phyloP scores from a whole-genome alignment of 1,140 invertebrate genomes.

The Latrodectus geometricus region DNA sequence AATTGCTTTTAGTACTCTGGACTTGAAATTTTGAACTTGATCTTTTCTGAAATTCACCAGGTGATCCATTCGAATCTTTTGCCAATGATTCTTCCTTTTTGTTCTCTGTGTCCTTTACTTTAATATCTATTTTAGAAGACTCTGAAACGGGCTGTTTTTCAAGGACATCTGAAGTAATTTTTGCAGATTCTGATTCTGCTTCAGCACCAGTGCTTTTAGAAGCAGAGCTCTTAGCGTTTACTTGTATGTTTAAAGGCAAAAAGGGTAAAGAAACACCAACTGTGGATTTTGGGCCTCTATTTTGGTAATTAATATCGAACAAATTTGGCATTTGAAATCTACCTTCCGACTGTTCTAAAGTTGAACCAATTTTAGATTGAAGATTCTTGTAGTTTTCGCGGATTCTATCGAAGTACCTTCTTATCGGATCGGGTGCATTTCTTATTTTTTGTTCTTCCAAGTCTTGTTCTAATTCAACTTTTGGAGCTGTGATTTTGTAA shows the following conservation, averaged over 20 bases:
- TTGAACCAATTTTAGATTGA: background rate
- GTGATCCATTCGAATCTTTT: background rate
- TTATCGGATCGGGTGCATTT: background rate
- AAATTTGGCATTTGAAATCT: background rate
- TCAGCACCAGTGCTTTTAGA: background rate
- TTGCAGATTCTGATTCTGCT: too few relatives aligned
- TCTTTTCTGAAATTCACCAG: background rate
- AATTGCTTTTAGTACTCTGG: too few relatives aligned
- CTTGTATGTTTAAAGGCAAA: conserved; percentile 4
- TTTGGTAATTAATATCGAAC: conserved; percentile 1
- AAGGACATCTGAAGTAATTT: background rate
- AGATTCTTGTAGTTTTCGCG: conserved; percentile 36
- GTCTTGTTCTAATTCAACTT: conserved; percentile 1
- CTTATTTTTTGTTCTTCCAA: background rate
- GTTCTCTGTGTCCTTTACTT: background rate
- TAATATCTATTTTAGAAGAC: background rate
- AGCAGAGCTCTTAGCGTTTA: background rate
- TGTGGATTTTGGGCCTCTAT: background rate
- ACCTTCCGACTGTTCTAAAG: background rate
- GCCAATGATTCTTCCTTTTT: too few relatives aligned
- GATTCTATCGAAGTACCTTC: conserved; percentile 28
- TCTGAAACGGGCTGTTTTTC: background rate
- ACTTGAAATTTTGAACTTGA: too few relatives aligned
- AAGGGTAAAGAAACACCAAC: conserved; percentile 23
- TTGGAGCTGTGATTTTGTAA: conserved; percentile 5